Percentiles rank a stretch among this genome's conserved stretches.
Conservation (phyloP, 2,797 vertebrate species). For the Tapirus indicus region DNA sequence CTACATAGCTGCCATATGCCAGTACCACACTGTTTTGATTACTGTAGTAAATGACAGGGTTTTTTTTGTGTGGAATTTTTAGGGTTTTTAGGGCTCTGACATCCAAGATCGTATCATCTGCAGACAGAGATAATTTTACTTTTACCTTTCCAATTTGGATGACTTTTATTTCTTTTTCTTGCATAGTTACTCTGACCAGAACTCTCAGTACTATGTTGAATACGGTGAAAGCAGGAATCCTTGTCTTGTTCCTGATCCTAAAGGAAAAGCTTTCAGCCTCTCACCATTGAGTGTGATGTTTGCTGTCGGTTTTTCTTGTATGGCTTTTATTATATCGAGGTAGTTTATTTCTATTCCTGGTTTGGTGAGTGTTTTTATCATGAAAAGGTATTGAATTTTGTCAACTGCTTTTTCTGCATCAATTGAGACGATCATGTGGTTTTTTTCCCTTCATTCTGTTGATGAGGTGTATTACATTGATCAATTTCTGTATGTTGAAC, state of each 20-base stretch:
- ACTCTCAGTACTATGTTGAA: background rate
- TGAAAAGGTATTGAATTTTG: background rate
- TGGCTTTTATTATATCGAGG: background rate
- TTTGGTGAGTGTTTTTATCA: background rate
- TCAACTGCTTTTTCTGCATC: background rate
- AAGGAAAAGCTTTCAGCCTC: background rate
- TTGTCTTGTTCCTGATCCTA: background rate
- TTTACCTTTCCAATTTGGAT: background rate
- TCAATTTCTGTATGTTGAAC: background rate
- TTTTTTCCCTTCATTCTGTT: background rate
- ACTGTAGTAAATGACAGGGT: too few relatives aligned
- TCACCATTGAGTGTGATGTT: background rate
- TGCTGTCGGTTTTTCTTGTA: background rate
- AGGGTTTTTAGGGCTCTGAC: too few relatives aligned
- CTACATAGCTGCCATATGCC: too few relatives aligned
- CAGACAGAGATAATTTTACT: too few relatives aligned
- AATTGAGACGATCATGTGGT: background rate
- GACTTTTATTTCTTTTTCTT: background rate
- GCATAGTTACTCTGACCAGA: background rate
- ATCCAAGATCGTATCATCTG: too few relatives aligned
- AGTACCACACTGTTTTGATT: too few relatives aligned
- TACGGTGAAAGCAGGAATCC: background rate
- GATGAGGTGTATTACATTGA: background rate
- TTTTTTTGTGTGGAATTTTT: too few relatives aligned
- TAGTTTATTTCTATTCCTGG: background rate